Conservation (phyloP, 2,888 invertebrate genomes). For the Nebria brevicollis region DNA sequence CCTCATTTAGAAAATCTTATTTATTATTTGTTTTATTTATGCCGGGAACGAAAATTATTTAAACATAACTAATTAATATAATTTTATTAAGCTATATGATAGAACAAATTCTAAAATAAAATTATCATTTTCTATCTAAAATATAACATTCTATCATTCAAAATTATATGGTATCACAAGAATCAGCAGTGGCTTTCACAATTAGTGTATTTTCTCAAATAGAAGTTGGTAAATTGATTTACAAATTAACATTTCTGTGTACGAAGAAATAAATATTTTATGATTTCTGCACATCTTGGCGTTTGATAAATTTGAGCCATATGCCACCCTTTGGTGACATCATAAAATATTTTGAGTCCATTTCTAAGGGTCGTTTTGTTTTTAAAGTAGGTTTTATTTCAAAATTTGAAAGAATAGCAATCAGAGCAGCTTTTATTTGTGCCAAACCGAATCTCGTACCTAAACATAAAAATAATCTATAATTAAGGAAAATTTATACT, state of each 20-base stretch:
- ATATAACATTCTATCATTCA: too few relatives aligned
- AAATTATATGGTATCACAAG: too few relatives aligned
- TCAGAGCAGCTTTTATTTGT: slow-evolving; percentile 58
- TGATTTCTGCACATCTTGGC: not conserved
- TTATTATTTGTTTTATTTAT: too few relatives aligned
- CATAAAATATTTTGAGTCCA: slow-evolving; percentile 54
- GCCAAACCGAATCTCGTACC: slow-evolving; percentile 60
- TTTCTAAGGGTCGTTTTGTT: slow-evolving; percentile 56
- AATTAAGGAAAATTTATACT: not conserved
- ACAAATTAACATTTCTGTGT: not conserved
- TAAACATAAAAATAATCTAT: slow-evolving; percentile 41
- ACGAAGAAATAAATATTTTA: slow-evolving; percentile 7
- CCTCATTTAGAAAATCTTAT: too few relatives aligned
- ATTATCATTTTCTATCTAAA: too few relatives aligned
- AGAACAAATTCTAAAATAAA: too few relatives aligned
- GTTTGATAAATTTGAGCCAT: slow-evolving; percentile 41
- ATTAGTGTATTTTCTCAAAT: too few relatives aligned
- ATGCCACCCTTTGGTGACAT: slow-evolving; percentile 47
- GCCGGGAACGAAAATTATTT: too few relatives aligned
- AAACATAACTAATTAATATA: too few relatives aligned
- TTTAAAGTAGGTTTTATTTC: slow-evolving; percentile 56
- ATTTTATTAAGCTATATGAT: too few relatives aligned
- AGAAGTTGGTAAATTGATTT: too few relatives aligned
- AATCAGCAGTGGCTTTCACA: too few relatives aligned
- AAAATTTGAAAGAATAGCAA: slow-evolving; percentile 57